These are phyloP conservation scores for Gallinago solitaria DNA, from an alignment of 2,797 vertebrate genomes.

Conservation along the genomic window DNA sequence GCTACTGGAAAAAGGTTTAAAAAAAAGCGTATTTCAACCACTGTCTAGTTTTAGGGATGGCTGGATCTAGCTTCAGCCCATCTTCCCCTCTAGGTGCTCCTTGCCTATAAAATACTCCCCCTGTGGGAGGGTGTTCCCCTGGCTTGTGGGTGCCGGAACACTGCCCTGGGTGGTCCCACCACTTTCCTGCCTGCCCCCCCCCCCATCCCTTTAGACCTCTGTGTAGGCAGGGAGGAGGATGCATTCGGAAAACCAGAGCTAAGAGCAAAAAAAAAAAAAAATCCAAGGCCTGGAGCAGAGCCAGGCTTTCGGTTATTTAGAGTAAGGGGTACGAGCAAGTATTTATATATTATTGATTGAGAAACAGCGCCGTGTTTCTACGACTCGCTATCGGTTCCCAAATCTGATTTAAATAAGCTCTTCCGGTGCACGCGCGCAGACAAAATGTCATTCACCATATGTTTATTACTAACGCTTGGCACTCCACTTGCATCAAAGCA, in stretches of 20 bases:
- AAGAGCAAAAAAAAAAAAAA: not conserved
- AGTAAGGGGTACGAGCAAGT: not conserved
- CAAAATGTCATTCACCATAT: conserved; percentile 67
- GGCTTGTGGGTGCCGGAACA: accelerated
- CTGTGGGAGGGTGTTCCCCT: not conserved
- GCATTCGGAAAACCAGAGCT: accelerated
- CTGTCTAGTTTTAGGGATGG: not conserved
- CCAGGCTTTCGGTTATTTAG: not conserved
- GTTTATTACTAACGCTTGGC: conserved; percentile 64
- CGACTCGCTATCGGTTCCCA: conserved; percentile 8
- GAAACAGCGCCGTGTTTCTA: not conserved
- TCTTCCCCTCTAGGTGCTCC: not conserved
- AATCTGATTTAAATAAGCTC: conserved; percentile 61
- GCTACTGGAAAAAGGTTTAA: not conserved
- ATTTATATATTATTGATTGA: conserved; percentile 44
- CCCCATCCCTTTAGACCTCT: not conserved
- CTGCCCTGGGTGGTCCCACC: not conserved
- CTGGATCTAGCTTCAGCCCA: not conserved
- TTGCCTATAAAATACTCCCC: not conserved
- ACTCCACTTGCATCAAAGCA: conserved; percentile 24
- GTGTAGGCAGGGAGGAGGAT: accelerated
- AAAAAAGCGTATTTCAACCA: not conserved
- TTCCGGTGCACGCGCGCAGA: conserved; percentile 50
- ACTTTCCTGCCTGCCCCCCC: not conserved
- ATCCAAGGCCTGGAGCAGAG: not conserved